Evolutionary conservation across 2,797 vertebrate genomes (phyloP).

Genomic region (Pelodytes ibericus): DNA sequence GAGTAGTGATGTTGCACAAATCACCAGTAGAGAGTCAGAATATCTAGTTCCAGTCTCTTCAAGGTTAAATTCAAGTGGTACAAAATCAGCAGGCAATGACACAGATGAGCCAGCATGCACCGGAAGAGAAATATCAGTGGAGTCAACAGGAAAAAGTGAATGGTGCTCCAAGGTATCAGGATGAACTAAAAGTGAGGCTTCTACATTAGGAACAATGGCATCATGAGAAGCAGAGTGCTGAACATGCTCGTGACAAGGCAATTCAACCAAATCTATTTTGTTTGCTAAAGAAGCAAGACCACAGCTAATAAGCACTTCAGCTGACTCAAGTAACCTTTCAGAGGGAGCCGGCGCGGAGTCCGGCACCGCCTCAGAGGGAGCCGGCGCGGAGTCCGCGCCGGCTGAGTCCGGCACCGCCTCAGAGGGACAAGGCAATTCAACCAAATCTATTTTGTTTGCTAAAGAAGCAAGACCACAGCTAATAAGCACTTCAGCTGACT

Average conservation of each 20-base stretch:
- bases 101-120: slow-evolving; percentile 29
- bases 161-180: slow-evolving; percentile 57
- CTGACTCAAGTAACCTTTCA: not conserved
- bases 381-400: no score
- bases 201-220: not conserved
- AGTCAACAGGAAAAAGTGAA: slow-evolving; percentile 66
- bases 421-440: not conserved
- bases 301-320: no score
- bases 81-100: slow-evolving; percentile 3
- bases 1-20: slow-evolving; percentile 25
- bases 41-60: slow-evolving; percentile 13
- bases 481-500: no score
- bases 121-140: not conserved
- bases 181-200: not conserved
- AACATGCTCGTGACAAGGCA: not conserved
- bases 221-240: not conserved
- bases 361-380: not conserved
- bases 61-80: not conserved
- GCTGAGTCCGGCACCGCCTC: not conserved
- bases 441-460: no score
- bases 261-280: not conserved
- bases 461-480: no score
- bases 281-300: no score
- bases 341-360: not conserved
- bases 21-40: not conserved